These are phyloP conservation scores for Andrena bucephala DNA, from an alignment of 2,888 invertebrate species.

Conservation along the genomic window DNA sequence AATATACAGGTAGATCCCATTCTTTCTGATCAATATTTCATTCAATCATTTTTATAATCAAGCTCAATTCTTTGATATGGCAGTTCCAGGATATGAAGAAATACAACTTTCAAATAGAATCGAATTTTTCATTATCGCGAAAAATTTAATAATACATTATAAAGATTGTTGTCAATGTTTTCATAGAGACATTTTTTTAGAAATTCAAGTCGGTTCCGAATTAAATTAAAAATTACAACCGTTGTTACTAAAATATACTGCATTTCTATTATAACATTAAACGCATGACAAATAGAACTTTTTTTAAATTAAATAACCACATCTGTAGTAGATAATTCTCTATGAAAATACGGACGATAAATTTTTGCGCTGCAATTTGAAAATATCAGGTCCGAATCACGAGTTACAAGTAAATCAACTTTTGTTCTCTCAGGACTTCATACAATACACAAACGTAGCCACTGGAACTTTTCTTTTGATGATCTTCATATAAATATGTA, in stretches of 20 bases:
- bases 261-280: not conserved
- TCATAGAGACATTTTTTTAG: conserved; percentile 60
- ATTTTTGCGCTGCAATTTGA: conserved; percentile 42
- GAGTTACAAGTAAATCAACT: conserved; percentile 60
- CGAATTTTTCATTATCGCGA: conserved; percentile 30
- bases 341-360: conserved; percentile 65
- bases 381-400: conserved; percentile 49
- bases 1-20: conserved; percentile 83
- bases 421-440: conserved; percentile 54
- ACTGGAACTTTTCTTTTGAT: conserved; percentile 77
- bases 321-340: conserved; percentile 32
- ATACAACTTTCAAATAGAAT: conserved; percentile 66
- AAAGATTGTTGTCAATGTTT: conserved; percentile 50
- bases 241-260: not conserved
- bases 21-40: conserved; percentile 74
- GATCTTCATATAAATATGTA: conserved; percentile 79
- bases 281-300: not conserved
- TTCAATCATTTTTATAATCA: conserved; percentile 81
- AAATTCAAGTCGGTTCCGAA: not conserved
- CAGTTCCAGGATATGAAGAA: conserved; percentile 90
- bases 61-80: conserved; percentile 87
- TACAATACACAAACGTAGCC: conserved; percentile 66
- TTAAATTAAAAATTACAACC: not conserved
- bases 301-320: conserved; percentile 2
- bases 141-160: conserved; percentile 23